phyloP scores from a whole-genome alignment of 2,113 vertebrate species.

The Proterorhinus semilunaris region DNA sequence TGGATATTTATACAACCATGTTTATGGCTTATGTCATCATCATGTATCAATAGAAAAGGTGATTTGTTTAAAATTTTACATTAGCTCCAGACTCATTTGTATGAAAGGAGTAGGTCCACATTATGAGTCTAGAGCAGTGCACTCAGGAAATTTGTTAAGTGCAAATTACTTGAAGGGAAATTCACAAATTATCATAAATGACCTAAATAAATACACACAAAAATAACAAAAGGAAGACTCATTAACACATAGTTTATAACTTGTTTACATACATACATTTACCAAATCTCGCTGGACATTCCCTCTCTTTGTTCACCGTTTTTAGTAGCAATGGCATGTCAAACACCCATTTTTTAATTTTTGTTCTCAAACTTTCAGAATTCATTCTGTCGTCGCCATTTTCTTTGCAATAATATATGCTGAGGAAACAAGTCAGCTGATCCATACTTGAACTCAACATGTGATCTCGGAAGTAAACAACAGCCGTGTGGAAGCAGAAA shows the following conservation, averaged over 20 bases:
- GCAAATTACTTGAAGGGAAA: conserved; percentile 19
- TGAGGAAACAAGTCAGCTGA: conserved; percentile 27
- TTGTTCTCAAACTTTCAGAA: background rate
- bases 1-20: no score
- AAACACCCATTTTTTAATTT: background rate
- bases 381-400: background rate
- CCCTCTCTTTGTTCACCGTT: background rate
- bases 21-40: background rate
- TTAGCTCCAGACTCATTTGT: background rate
- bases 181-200: conserved; percentile 37
- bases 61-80: background rate
- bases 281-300: background rate
- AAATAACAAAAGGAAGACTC: conserved; percentile 25
- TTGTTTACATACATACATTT: background rate
- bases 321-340: conserved; percentile 8
- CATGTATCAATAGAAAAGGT: conserved; percentile 42
- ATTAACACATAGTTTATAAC: conserved; percentile 15
- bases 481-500: conserved; percentile 28
- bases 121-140: conserved; percentile 19
- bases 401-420: background rate
- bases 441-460: conserved; percentile 5
- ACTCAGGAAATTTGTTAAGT: conserved; percentile 33
- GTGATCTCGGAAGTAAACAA: conserved; percentile 37
- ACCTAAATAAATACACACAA: conserved; percentile 43
- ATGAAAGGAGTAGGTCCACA: background rate